Evolutionary conservation across 2,888 invertebrate species (phyloP).

Genomic region (Heliconius ismenius): DNA sequence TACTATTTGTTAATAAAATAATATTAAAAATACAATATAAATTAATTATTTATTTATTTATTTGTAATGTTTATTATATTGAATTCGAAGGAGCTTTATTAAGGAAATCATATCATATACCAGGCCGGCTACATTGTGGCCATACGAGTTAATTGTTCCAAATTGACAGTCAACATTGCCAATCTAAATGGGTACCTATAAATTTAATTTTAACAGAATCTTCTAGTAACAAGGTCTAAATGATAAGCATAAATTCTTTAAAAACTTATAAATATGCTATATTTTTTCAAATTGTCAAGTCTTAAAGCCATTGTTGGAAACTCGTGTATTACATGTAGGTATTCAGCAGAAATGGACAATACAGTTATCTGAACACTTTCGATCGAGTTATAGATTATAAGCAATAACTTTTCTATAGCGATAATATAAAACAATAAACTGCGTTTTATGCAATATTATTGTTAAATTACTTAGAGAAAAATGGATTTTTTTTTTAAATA

Average conservation of each 20-base stretch:
- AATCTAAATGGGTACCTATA: conserved; percentile 17
- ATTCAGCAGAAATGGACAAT: conserved; percentile 1
- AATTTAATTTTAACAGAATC: conserved; percentile 18
- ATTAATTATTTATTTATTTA: background rate
- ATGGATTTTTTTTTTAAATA: background rate
- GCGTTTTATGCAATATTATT: background rate
- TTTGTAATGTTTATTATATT: conserved; percentile 12
- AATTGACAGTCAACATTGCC: conserved; percentile 29
- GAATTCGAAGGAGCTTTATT: conserved; percentile 21
- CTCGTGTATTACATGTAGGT: background rate
- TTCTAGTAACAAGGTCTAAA: conserved; percentile 15
- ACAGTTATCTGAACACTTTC: conserved; percentile 19
- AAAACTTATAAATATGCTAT: background rate
- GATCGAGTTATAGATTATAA: conserved; percentile 1
- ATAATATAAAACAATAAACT: background rate
- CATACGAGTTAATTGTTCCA: conserved; percentile 36
- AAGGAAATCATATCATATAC: conserved; percentile 29
- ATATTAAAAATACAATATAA: background rate
- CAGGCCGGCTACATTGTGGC: background rate
- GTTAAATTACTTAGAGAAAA: background rate
- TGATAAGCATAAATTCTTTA: background rate
- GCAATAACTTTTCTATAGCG: conserved; percentile 7
- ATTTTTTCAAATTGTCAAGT: background rate
- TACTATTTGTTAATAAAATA: background rate
- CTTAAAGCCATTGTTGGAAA: background rate